Conservation (phyloP, 2,113 vertebrate genomes). For the Acanthisitta chloris region DNA sequence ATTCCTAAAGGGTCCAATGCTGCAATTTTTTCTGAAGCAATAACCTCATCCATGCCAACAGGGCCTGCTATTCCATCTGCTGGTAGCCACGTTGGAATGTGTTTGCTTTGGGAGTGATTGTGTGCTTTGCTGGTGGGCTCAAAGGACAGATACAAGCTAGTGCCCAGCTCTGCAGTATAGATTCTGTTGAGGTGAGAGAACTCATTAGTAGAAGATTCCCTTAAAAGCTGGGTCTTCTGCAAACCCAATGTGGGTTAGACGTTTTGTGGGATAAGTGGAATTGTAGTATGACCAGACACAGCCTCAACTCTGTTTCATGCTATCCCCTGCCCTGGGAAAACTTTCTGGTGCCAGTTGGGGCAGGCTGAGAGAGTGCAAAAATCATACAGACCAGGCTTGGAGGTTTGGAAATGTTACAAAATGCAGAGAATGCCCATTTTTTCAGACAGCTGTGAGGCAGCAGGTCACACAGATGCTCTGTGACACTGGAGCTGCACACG, state of each 20-base stretch:
- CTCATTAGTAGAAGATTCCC: not conserved
- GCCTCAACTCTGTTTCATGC: not conserved
- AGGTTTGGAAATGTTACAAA: not conserved
- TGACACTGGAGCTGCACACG: not conserved
- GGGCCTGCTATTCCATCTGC: slow-evolving; percentile 34
- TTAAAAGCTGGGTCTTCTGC: not conserved
- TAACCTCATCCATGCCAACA: slow-evolving; percentile 30
- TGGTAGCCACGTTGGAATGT: slow-evolving; percentile 19
- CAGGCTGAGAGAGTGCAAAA: not conserved
- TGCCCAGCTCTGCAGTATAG: not conserved
- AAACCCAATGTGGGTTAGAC: not conserved
- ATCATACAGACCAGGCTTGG: not conserved
- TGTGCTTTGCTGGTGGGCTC: slow-evolving; percentile 9
- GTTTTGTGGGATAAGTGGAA: not conserved
- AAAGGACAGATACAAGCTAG: not conserved
- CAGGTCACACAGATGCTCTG: not conserved
- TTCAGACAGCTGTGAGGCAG: not conserved
- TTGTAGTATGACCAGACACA: not conserved
- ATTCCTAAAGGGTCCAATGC: not conserved
- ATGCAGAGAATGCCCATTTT: not conserved
- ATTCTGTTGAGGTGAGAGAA: not conserved
- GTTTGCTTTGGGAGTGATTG: slow-evolving; percentile 16
- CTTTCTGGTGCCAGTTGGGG: not conserved
- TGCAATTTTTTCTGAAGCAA: not conserved
- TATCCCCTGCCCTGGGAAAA: not conserved